These are phyloP conservation scores for Argopecten irradians DNA, from an alignment of 1,140 invertebrate species.

Conservation along the genomic window DNA sequence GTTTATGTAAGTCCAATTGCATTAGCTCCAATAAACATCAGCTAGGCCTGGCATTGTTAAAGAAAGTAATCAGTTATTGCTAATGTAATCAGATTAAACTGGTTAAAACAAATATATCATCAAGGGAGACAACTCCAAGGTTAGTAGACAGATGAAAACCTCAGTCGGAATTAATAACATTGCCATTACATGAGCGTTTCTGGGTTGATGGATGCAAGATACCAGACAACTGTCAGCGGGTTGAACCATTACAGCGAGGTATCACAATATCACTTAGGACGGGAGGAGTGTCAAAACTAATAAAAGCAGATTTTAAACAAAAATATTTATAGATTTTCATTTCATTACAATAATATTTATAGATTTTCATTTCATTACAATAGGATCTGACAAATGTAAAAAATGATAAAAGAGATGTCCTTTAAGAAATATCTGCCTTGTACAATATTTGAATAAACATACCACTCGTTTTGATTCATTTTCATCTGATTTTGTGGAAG, in stretches of 20 bases:
- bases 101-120: background rate
- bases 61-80: background rate
- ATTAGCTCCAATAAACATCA: background rate
- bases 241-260: background rate
- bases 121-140: slow-evolving; percentile 6
- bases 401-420: too few relatives aligned
- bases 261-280: background rate
- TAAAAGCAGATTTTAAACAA: too few relatives aligned
- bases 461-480: too few relatives aligned
- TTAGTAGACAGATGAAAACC: background rate
- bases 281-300: too few relatives aligned
- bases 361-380: too few relatives aligned
- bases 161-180: background rate
- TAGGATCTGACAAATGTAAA: too few relatives aligned
- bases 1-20: too few relatives aligned
- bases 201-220: background rate
- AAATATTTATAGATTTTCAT: too few relatives aligned
- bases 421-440: too few relatives aligned
- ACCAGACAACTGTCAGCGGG: background rate
- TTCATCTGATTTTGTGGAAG: too few relatives aligned
- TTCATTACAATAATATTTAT: too few relatives aligned
- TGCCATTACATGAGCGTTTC: background rate
- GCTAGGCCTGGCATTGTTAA: background rate
- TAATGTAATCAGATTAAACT: background rate
- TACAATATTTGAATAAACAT: too few relatives aligned